Conservation (phyloP, 2,797 vertebrate genomes). For the Brotula barbata region DNA sequence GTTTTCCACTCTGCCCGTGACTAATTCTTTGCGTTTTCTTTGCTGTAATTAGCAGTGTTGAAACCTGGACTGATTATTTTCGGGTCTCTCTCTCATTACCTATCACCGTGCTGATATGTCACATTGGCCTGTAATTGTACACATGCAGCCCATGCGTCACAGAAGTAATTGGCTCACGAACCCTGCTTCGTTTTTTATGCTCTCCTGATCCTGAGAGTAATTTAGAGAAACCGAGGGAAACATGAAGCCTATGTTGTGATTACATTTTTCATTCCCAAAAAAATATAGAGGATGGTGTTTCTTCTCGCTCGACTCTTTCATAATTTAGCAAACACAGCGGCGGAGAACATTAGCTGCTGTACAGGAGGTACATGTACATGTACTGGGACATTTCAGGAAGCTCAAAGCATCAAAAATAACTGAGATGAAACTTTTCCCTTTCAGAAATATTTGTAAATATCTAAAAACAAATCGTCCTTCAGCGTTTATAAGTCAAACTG, state of each 20-base stretch:
- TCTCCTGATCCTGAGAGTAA: slow-evolving; percentile 1
- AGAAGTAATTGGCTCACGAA: slow-evolving; percentile 34
- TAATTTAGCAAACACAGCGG: slow-evolving; percentile 36
- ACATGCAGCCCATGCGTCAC: slow-evolving; percentile 34
- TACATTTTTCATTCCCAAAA: slow-evolving; percentile 36
- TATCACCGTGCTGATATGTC: slow-evolving; percentile 37
- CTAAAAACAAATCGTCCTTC: slow-evolving; percentile 37
- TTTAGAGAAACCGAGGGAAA: slow-evolving; percentile 31
- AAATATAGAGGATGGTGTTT: slow-evolving; percentile 25
- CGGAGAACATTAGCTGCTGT: slow-evolving; percentile 11
- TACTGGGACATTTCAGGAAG: not conserved
- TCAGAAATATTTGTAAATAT: slow-evolving; percentile 29
- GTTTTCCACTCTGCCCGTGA: slow-evolving; percentile 22
- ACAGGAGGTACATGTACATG: not conserved
- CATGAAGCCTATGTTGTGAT: slow-evolving; percentile 13
- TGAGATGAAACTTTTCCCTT: not conserved
- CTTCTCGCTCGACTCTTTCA: slow-evolving; percentile 18
- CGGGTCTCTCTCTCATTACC: slow-evolving; percentile 57
- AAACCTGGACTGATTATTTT: slow-evolving; percentile 51
- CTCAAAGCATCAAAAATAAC: not conserved
- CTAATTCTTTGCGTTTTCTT: slow-evolving; percentile 20
- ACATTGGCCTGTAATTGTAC: slow-evolving; percentile 39
- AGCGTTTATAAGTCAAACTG: slow-evolving; percentile 16
- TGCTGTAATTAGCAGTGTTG: slow-evolving; percentile 59
- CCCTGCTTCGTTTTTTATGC: slow-evolving; percentile 13